Evolutionary conservation across 2,888 invertebrate species (phyloP).

Genomic region (Oscheius sp.): DNA sequence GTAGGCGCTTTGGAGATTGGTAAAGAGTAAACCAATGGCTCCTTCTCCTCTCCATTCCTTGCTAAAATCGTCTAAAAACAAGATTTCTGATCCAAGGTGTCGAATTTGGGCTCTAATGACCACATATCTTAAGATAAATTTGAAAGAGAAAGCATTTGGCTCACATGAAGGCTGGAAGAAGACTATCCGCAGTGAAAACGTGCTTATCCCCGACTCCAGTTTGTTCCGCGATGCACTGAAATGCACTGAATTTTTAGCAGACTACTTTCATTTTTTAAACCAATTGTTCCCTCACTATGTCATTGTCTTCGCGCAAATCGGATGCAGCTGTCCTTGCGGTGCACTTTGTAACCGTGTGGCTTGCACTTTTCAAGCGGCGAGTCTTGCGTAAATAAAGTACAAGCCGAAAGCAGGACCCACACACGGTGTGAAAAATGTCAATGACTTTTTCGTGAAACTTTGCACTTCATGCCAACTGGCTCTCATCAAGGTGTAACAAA

Average conservation of each 20-base stretch:
- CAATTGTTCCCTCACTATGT: background rate
- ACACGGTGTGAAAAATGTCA: background rate
- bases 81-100: constrained; percentile 28
- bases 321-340: constrained; percentile 11
- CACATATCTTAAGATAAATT: constrained; percentile 23
- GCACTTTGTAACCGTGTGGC: constrained; percentile 19
- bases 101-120: constrained; percentile 30
- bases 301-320: constrained; percentile 12
- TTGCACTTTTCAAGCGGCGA: constrained; percentile 15
- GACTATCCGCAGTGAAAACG: constrained; percentile 19
- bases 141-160: background rate
- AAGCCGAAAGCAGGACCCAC: background rate
- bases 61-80: constrained; percentile 27
- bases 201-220: constrained; percentile 20
- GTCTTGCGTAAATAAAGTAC: constrained; percentile 18
- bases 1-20: constrained; percentile 24
- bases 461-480: constrained; percentile 5
- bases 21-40: constrained; percentile 25
- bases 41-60: constrained; percentile 23
- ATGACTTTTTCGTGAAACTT: background rate
- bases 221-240: constrained; percentile 23
- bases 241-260: background rate
- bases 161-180: constrained; percentile 30
- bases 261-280: too few species aligned
- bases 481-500: too few species aligned